phyloP scores from a whole-genome alignment of 92 coral and sea anemone genomes.

The Epizoanthus stellaris region DNA sequence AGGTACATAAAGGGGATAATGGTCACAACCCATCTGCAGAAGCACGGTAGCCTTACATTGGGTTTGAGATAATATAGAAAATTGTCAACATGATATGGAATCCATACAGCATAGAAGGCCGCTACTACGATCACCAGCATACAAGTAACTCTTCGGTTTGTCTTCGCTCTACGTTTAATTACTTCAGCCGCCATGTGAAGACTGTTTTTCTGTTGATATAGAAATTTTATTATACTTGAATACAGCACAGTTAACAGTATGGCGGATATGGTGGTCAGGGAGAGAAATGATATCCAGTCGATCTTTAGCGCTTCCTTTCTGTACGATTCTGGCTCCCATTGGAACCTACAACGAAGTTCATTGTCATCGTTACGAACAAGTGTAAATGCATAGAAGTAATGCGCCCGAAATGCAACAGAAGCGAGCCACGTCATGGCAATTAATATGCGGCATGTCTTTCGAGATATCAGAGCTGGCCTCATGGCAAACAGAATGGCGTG shows the following conservation, averaged over 20 bases:
- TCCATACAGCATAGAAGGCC: too few relatives aligned
- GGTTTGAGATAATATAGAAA: not conserved
- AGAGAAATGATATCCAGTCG: not conserved
- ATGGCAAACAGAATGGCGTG: too few relatives aligned
- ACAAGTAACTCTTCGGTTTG: too few relatives aligned
- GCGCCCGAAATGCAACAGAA: too few relatives aligned
- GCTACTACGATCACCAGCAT: too few relatives aligned
- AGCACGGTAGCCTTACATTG: not conserved
- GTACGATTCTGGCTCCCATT: not conserved
- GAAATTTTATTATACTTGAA: too few relatives aligned
- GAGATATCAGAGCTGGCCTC: too few relatives aligned
- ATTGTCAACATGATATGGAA: not conserved
- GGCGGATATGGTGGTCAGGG: not conserved
- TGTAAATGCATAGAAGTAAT: too few relatives aligned
- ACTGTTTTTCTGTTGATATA: too few relatives aligned
- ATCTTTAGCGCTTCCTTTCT: not conserved
- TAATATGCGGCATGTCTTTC: too few relatives aligned
- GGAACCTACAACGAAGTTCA: not conserved
- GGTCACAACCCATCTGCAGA: not conserved
- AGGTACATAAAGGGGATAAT: not conserved
- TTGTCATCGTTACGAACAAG: not conserved
- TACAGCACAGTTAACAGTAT: not conserved
- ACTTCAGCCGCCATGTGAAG: not conserved
- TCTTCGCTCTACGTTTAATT: not conserved
- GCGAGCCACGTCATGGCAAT: too few relatives aligned